phyloP scores from a whole-genome alignment of 2,888 invertebrate genomes.

The Tipula unca region DNA sequence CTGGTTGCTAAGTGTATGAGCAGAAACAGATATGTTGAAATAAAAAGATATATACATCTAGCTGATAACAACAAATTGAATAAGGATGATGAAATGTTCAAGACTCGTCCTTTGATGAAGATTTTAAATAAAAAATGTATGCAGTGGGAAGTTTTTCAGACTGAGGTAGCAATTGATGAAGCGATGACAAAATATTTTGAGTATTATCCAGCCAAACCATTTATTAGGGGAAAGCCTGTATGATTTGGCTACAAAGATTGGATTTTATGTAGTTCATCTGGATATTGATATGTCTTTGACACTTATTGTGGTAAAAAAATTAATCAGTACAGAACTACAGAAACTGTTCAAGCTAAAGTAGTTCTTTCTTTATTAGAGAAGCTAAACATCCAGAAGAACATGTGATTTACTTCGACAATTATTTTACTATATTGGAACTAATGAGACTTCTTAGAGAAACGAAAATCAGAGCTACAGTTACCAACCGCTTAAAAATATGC shows the following conservation, averaged over 20 bases:
- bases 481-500: neutral
- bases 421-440: no score
- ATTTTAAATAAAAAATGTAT: neutral
- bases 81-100: neutral
- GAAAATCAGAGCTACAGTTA: neutral
- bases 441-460: no score
- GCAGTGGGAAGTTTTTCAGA: neutral
- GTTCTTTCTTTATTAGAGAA: no score
- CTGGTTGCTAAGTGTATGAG: neutral
- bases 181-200: neutral
- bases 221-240: neutral
- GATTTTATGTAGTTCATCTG: no score
- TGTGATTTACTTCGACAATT: no score
- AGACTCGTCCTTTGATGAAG: neutral
- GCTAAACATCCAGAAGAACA: neutral
- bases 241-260: neutral
- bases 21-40: neutral
- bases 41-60: neutral
- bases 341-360: neutral
- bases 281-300: no score
- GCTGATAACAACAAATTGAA: neutral
- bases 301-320: no score
- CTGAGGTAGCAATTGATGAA: neutral
- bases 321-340: no score
- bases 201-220: neutral